phyloP scores from a whole-genome alignment of 2,888 invertebrate genomes.

The Chymomyza fuscimana region DNA sequence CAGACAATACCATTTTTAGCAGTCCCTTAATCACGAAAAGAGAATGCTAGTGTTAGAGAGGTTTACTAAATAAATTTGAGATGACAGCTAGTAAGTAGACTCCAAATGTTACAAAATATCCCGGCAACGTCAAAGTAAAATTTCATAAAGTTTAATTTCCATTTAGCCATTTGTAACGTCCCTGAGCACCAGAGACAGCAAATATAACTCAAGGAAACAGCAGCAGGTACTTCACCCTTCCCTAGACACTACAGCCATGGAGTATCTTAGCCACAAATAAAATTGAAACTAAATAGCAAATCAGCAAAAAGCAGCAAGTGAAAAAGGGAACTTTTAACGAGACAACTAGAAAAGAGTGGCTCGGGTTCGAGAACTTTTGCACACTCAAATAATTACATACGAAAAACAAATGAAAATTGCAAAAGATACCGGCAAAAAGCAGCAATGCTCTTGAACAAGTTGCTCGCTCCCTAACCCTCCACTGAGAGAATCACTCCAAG shows the following conservation, averaged over 20 bases:
- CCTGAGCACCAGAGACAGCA: conserved; percentile 6
- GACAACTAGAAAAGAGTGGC: neutral
- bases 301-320: conserved; percentile 13
- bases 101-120: too few relatives aligned
- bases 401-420: neutral
- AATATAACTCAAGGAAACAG: neutral
- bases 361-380: conserved; percentile 6
- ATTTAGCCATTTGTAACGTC: conserved; percentile 34
- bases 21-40: too few relatives aligned
- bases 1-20: too few relatives aligned
- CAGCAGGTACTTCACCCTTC: neutral
- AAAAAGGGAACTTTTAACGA: conserved; percentile 21
- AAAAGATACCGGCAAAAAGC: conserved; percentile 3
- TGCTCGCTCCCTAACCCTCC: neutral
- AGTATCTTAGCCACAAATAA: neutral
- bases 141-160: conserved; percentile 40
- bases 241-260: too few relatives aligned
- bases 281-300: conserved; percentile 21
- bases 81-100: too few relatives aligned
- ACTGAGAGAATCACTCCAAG: conserved; percentile 38
- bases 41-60: too few relatives aligned
- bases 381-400: conserved; percentile 5
- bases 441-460: neutral
- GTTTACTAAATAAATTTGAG: too few relatives aligned
- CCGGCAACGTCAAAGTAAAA: neutral